Evolutionary conservation across 2,797 vertebrate species (phyloP).

Genomic region (Zalophus californianus): DNA sequence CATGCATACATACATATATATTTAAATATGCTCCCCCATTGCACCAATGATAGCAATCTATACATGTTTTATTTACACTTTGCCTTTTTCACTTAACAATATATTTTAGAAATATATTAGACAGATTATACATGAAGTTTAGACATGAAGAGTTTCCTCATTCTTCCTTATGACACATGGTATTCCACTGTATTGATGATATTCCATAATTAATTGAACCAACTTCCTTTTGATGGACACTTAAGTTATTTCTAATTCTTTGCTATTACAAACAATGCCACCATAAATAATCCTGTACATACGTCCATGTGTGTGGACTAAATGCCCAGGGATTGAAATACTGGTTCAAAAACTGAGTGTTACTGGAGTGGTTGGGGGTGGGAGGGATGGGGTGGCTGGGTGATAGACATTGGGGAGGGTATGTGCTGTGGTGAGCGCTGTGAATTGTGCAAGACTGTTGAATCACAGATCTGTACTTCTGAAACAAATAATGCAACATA

Average conservation of each 20-base stretch:
- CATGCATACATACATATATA: background rate
- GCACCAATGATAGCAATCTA: background rate
- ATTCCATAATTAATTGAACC: background rate
- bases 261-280: background rate
- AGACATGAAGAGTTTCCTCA: background rate
- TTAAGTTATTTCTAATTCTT: conserved; percentile 5
- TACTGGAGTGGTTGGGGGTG: no score
- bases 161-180: background rate
- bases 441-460: no score
- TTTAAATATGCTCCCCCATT: background rate
- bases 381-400: no score
- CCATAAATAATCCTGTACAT: background rate
- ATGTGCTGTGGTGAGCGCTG: no score
- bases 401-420: no score
- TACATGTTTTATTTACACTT: background rate
- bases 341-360: background rate
- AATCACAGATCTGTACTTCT: no score
- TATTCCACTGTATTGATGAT: background rate
- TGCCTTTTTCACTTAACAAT: conserved; percentile 1
- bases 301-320: background rate
- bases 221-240: background rate
- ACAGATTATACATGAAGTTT: background rate
- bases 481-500: no score
- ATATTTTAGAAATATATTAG: background rate
- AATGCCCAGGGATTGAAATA: conserved; percentile 32